Evolutionary conservation across 2,888 invertebrate species (phyloP).

Genomic region (Drosophila ustulata): DNA sequence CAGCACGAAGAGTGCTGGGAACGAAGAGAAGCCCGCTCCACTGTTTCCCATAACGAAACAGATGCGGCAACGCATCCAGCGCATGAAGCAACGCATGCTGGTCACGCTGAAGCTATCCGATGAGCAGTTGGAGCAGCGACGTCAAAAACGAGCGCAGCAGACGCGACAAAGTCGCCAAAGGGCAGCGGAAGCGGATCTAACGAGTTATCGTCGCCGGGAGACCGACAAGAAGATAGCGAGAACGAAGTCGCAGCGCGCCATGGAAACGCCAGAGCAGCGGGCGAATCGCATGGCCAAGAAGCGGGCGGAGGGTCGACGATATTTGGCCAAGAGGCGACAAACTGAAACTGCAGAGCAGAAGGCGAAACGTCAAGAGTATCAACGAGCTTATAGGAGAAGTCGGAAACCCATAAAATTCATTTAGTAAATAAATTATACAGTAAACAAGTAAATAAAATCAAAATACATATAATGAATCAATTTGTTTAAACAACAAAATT

Average conservation of each 20-base stretch:
- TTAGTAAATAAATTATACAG: constrained; percentile 3
- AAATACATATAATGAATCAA: too few relatives aligned
- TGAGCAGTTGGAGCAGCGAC: constrained; percentile 29
- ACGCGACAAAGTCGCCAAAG: constrained; percentile 17
- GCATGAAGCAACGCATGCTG: constrained; percentile 60
- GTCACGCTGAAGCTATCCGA: constrained; percentile 49
- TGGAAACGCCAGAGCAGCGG: constrained; percentile 39
- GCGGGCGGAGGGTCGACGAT: constrained; percentile 19
- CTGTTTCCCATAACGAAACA: constrained; percentile 45
- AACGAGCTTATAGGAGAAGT: constrained; percentile 17
- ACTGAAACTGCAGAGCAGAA: constrained; percentile 17
- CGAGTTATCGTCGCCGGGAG: constrained; percentile 23
- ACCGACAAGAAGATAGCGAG: constrained; percentile 10
- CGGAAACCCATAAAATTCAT: constrained; percentile 27
- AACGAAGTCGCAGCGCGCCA: constrained; percentile 6
- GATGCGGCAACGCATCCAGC: constrained; percentile 51
- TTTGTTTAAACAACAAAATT: too few relatives aligned
- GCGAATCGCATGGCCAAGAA: constrained; percentile 24
- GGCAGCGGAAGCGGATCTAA: constrained; percentile 6
- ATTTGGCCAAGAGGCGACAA: constrained; percentile 14
- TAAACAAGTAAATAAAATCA: too few relatives aligned
- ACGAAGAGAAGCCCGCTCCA: not conserved
- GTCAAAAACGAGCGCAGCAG: constrained; percentile 28
- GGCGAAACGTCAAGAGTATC: constrained; percentile 7
- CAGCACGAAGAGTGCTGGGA: too few relatives aligned